Percentiles rank a stretch among this genome's conserved stretches.
Conservation (phyloP, 2,888 invertebrate genomes). For the Helleia helle region DNA sequence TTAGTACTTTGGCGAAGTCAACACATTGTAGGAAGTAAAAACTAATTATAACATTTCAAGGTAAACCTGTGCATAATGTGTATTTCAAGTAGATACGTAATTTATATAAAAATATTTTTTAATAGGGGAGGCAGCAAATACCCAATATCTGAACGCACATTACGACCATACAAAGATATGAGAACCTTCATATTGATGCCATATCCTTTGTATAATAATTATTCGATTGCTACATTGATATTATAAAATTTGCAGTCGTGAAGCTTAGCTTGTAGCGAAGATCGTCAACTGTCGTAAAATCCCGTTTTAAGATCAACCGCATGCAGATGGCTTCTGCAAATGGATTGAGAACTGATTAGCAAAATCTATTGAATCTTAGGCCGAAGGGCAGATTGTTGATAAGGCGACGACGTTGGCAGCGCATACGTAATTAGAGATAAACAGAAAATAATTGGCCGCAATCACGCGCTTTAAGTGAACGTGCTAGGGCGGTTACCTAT, state of each 20-base stretch:
- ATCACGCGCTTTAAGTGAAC: conserved; percentile 59
- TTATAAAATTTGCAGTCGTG: conserved; percentile 4
- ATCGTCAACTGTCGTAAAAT: conserved; percentile 16
- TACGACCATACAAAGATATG: no score
- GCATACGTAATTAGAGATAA: conserved; percentile 74
- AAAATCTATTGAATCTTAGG: conserved; percentile 60
- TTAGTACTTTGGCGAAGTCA: no score
- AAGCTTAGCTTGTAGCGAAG: conserved; percentile 4
- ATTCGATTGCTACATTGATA: conserved; percentile 2
- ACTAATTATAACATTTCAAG: no score
- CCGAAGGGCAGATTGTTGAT: conserved; percentile 69
- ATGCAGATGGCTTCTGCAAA: conserved; percentile 53
- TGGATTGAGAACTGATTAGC: conserved; percentile 62
- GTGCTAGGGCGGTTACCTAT: conserved; percentile 40
- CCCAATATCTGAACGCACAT: no score
- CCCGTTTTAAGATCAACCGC: conserved; percentile 23
- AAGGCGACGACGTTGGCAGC: conserved; percentile 63
- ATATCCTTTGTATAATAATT: not conserved
- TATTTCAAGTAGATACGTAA: no score
- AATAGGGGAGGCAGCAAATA: no score
- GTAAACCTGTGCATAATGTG: no score
- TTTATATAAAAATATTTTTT: no score
- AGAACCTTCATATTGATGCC: no score
- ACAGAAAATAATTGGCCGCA: conserved; percentile 73
- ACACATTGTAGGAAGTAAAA: no score